Base-by-base conservation (phyloP, 2,113 vertebrate genomes). In the Entelurus aequoreus region DNA sequence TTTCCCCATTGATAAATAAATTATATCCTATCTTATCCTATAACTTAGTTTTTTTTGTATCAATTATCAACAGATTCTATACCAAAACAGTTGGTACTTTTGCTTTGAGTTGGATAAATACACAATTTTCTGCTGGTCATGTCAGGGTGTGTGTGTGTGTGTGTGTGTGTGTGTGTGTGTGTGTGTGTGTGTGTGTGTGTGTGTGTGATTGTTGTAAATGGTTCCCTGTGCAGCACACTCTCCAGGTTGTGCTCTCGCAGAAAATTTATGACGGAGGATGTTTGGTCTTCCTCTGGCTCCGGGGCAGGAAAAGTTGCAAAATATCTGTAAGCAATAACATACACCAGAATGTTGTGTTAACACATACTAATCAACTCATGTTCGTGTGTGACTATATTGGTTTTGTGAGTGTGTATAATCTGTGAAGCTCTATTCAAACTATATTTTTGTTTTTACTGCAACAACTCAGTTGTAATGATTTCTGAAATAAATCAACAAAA, bases 281-380 rank as follows among this genome's bases (percentile, higher is more conserved):
- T 78, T 83, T 82, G 79, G 75, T 83, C 83, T 81, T 82, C 79
- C 76, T 84, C 51, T 74, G 35, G 81, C 82, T 83, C 60, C 73
- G 54, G 74, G 82, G 75, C 83, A 87, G 79, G 82, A 88, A 81
- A 81, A 82, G 76, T 80, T 84, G 76, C 86, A 78, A 89, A 89
- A 89, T 87, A 88, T 87, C 80, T 76, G 84, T 82, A 62, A 77
- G 84, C 78, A 83, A 80, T 86, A 85, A 88, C 84, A 82, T 63
- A 78, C 58, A 76, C 48, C 74, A 73, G 68, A 64, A 46, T 81
- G 78, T 78, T 85, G 76, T 82, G 69, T 82, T 79, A 67, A 76
- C 73, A 79, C 50, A 62, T 60, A 61, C 66, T 15, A 47, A 54
- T 50, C 5, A 68, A 74, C 16, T 59, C 11, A 56, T 59, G 56